These are phyloP conservation scores for Hydropotes inermis DNA, from an alignment of 2,113 vertebrate species.

Conservation along the genomic window DNA sequence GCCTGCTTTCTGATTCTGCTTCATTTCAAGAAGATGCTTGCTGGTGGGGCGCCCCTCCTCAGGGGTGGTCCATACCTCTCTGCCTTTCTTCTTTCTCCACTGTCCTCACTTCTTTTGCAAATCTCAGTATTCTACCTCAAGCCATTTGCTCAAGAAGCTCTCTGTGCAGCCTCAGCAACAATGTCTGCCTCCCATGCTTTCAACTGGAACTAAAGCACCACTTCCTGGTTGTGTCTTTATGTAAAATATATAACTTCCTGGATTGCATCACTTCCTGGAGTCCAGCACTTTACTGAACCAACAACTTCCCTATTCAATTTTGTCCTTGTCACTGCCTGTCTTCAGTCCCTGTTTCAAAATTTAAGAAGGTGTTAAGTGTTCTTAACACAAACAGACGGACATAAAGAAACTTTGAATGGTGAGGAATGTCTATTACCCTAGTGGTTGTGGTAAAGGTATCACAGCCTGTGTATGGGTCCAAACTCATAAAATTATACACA, in stretches of 20 bases:
- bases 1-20: not conserved
- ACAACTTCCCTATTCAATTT: not conserved
- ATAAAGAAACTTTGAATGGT: not conserved
- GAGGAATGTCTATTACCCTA: not conserved
- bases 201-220: too few relatives aligned
- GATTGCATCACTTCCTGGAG: not conserved
- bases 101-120: not conserved
- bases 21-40: not conserved
- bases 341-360: not conserved
- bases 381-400: not conserved
- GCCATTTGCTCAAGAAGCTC: not conserved
- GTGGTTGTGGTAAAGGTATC: not conserved
- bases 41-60: accelerated
- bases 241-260: not conserved
- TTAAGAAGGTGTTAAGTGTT: not conserved
- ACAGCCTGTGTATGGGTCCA: not conserved
- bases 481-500: not conserved
- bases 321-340: not conserved
- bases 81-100: not conserved
- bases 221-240: not conserved
- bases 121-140: not conserved
- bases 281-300: not conserved
- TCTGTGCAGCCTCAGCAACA: not conserved
- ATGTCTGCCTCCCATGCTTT: not conserved
- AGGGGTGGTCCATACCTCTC: not conserved